A percentile compares a stretch with the other conserved stretches of the same genome.
phyloP scores from a whole-genome alignment of 2,113 vertebrate species.

The Morone saxatilis region DNA sequence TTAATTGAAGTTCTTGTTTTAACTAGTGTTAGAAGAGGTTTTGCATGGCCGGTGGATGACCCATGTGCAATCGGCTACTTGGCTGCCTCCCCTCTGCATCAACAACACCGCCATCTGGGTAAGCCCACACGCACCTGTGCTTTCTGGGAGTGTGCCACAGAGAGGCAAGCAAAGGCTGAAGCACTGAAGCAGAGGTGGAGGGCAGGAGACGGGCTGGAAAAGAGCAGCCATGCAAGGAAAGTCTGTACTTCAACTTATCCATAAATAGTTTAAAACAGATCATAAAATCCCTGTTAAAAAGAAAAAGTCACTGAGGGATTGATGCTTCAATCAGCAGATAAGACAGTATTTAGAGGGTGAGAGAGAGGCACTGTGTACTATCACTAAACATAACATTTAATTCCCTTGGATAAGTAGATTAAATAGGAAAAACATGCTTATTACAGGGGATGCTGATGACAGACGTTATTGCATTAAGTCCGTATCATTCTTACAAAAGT shows the following conservation, averaged over 20 bases:
- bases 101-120: constrained; percentile 75
- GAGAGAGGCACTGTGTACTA: not conserved
- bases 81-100: constrained; percentile 54
- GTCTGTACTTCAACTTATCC: not conserved
- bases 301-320: not conserved
- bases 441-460: not conserved
- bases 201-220: not conserved
- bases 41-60: constrained; percentile 36
- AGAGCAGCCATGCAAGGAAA: not conserved
- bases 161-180: constrained; percentile 30
- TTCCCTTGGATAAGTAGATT: not conserved
- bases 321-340: not conserved
- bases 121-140: constrained; percentile 75
- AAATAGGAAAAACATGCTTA: not conserved
- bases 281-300: not conserved
- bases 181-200: constrained; percentile 58
- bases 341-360: not conserved
- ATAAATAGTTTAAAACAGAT: not conserved
- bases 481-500: not conserved
- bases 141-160: constrained; percentile 72
- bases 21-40: constrained; percentile 26
- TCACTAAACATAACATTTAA: not conserved
- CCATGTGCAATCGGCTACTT: constrained; percentile 31
- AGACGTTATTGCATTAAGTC: not conserved
- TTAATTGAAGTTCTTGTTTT: constrained; percentile 8